Evolutionary conservation across 2,888 invertebrate species (phyloP).

Genomic region (Drosophila basisetae): DNA sequence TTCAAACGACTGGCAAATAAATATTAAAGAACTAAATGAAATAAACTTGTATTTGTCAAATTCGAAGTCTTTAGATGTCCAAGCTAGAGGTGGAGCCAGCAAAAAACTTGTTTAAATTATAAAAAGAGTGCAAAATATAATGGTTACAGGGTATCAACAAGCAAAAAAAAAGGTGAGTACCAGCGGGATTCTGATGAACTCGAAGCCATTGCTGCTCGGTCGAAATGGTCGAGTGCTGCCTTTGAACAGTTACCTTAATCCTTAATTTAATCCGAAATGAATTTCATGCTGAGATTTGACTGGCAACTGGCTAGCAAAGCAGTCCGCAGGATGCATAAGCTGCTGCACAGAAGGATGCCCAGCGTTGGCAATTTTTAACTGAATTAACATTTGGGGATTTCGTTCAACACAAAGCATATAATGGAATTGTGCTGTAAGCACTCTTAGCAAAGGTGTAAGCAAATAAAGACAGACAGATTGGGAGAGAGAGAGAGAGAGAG

Average conservation of each 20-base stretch:
- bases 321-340: constrained; percentile 9
- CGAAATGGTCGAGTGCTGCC: constrained; percentile 22
- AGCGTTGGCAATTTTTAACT: constrained; percentile 45
- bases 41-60: not conserved
- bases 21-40: not conserved
- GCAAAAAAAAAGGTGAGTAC: constrained; percentile 7
- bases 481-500: not conserved
- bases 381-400: constrained; percentile 58
- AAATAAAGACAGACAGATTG: not conserved
- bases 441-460: constrained; percentile 2
- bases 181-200: constrained; percentile 28
- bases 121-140: not conserved
- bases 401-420: constrained; percentile 37
- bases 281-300: constrained; percentile 74
- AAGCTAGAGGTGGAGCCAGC: not conserved
- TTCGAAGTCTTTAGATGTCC: not conserved
- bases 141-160: not conserved
- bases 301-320: constrained; percentile 24
- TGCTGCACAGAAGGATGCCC: not conserved
- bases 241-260: constrained; percentile 75
- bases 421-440: constrained; percentile 51
- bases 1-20: not conserved
- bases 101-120: not conserved
- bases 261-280: constrained; percentile 72
- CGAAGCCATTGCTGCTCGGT: constrained; percentile 11